Percentiles rank a stretch among this genome's conserved stretches.
phyloP scores from a whole-genome alignment of 2,113 vertebrate genomes.

The Pluvianellus socialis region DNA sequence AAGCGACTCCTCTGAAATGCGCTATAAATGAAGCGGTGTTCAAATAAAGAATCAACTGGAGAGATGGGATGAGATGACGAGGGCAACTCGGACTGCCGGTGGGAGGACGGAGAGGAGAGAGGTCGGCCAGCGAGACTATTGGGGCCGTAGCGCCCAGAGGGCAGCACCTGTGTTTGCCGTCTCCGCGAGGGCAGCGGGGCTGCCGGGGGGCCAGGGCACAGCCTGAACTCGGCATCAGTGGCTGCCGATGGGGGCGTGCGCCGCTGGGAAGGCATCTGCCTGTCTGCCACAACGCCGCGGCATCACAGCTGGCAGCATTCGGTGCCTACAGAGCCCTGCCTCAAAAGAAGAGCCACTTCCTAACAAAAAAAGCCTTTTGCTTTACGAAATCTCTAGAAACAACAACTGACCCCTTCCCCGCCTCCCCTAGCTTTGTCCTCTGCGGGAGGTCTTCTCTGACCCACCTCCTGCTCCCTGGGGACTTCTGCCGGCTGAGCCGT shows the following conservation, averaged over 20 bases:
- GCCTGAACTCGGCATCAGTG: accelerated
- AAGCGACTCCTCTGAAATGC: neutral
- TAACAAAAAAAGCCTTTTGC: neutral
- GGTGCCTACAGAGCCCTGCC: neutral
- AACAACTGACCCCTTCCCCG: neutral
- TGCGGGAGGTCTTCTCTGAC: neutral
- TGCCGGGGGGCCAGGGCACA: neutral
- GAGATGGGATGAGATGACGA: neutral
- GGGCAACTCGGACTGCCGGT: neutral
- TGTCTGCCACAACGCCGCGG: accelerated
- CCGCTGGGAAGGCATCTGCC: neutral
- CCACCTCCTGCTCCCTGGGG: neutral
- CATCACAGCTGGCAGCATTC: neutral
- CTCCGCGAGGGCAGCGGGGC: neutral
- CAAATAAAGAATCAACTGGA: neutral
- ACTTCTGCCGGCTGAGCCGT: neutral
- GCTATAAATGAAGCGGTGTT: neutral
- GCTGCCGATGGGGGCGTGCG: accelerated
- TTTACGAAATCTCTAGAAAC: neutral
- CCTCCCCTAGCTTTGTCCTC: neutral
- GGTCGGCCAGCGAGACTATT: neutral
- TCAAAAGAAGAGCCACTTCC: neutral
- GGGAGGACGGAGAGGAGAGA: neutral
- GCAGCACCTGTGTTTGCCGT: neutral
- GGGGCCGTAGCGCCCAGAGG: neutral